phyloP scores from a whole-genome alignment of 2,797 vertebrate species.

The Melanotaenia parkinsoni region DNA sequence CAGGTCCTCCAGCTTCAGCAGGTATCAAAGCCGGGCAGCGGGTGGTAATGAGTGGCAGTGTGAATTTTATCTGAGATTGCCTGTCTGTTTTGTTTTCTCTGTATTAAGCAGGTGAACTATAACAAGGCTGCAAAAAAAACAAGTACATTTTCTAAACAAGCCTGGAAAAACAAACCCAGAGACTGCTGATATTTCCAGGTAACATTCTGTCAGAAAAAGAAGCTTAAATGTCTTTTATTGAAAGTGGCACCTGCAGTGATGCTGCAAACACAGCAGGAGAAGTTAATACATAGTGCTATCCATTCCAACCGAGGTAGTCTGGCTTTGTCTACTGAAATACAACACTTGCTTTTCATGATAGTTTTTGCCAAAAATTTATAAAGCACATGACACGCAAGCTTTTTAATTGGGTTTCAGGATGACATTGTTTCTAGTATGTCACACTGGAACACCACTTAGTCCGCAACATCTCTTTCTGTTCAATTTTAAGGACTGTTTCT shows the following conservation, averaged over 20 bases:
- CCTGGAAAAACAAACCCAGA: conserved; percentile 52
- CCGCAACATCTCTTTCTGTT: background rate
- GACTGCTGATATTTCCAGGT: conserved; percentile 55
- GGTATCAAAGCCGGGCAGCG: conserved; percentile 39
- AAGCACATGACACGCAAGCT: background rate
- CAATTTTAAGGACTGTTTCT: background rate
- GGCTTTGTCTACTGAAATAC: conserved; percentile 4
- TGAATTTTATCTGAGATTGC: conserved; percentile 53
- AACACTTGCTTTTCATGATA: background rate
- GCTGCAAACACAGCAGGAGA: conserved; percentile 35
- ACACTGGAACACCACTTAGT: background rate
- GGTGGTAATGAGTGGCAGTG: conserved; percentile 60
- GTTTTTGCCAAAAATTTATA: conserved; percentile 4
- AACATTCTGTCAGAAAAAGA: conserved; percentile 30
- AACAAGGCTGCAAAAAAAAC: conserved; percentile 54
- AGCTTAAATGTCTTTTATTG: conserved; percentile 41
- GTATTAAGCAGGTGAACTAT: conserved; percentile 57
- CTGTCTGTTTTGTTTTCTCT: conserved; percentile 55
- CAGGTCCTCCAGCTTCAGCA: conserved; percentile 34
- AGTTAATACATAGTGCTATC: conserved; percentile 17
- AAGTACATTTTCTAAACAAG: conserved; percentile 61
- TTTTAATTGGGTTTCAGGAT: conserved; percentile 12
- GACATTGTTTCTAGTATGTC: background rate
- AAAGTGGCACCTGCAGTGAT: conserved; percentile 26
- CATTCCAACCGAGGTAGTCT: background rate